phyloP scores from a whole-genome alignment of 2,797 vertebrate genomes.

The Macrochelys suwanniensis region DNA sequence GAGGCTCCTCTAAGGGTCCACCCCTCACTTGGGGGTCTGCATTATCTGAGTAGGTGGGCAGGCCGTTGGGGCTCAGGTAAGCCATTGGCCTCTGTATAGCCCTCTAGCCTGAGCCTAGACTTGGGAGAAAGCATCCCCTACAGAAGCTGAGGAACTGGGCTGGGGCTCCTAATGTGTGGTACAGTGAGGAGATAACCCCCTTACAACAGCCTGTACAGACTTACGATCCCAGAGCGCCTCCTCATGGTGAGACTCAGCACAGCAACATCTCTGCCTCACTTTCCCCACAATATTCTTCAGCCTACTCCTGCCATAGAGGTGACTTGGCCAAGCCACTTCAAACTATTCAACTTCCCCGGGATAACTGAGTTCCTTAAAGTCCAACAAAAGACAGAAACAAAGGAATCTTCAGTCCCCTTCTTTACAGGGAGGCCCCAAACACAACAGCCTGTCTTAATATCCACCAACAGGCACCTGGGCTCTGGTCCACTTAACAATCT shows the following conservation, averaged over 20 bases:
- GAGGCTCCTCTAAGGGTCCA: too few species aligned
- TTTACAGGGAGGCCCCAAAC: too few species aligned
- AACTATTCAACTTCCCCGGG: neutral
- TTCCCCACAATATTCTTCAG: neutral
- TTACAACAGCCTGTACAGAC: neutral
- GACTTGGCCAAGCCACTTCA: neutral
- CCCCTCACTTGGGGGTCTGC: neutral
- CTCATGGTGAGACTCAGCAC: neutral
- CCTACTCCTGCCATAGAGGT: neutral
- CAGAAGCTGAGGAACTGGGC: neutral
- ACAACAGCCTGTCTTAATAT: too few species aligned
- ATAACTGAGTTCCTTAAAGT: neutral
- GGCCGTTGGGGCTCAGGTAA: neutral
- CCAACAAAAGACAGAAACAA: neutral
- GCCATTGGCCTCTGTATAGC: neutral
- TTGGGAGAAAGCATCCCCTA: neutral
- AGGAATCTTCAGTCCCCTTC: neutral
- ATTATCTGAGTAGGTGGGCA: neutral
- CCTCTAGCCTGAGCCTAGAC: neutral
- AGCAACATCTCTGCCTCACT: neutral
- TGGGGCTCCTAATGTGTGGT: neutral
- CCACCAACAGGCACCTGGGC: too few species aligned
- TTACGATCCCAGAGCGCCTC: neutral
- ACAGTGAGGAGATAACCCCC: neutral
- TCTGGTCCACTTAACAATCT: too few species aligned